phyloP scores from a whole-genome alignment of 1,140 invertebrate species.

The Oreohelix idahoensis region DNA sequence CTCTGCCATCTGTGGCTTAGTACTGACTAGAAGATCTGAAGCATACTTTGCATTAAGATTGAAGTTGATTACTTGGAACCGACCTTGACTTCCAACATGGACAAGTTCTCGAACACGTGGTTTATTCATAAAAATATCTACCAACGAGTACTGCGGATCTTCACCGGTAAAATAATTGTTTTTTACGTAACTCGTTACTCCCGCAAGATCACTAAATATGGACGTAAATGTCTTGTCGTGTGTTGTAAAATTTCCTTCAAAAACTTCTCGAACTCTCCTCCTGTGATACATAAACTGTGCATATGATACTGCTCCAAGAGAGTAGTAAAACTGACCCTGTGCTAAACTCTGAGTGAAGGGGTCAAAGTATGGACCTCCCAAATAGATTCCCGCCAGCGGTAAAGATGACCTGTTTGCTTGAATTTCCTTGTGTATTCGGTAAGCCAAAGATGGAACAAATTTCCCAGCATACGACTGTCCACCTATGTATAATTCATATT shows the following conservation, averaged over 20 bases:
- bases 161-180: not conserved
- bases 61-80: not conserved
- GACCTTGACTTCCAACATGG: not conserved
- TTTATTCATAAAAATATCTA: not conserved
- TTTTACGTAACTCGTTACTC: not conserved
- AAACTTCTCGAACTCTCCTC: not conserved
- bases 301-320: not conserved
- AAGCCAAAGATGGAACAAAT: constrained; percentile 84
- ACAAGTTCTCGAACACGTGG: not conserved
- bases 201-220: not conserved
- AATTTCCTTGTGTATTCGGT: constrained; percentile 81
- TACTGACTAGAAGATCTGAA: not conserved
- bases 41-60: not conserved
- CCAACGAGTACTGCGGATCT: not conserved
- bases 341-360: not conserved
- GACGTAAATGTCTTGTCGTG: not conserved
- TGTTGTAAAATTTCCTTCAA: not conserved
- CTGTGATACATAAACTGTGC: not conserved
- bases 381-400: constrained; percentile 26
- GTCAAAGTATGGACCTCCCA: constrained; percentile 29
- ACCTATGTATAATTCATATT: constrained; percentile 72
- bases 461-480: constrained; percentile 74
- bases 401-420: constrained; percentile 54
- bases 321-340: not conserved
- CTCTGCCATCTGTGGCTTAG: not conserved